These are phyloP conservation scores for Arbacia lixula DNA, from an alignment of 53 echinoderm and acorn worm species.

Conservation along the genomic window DNA sequence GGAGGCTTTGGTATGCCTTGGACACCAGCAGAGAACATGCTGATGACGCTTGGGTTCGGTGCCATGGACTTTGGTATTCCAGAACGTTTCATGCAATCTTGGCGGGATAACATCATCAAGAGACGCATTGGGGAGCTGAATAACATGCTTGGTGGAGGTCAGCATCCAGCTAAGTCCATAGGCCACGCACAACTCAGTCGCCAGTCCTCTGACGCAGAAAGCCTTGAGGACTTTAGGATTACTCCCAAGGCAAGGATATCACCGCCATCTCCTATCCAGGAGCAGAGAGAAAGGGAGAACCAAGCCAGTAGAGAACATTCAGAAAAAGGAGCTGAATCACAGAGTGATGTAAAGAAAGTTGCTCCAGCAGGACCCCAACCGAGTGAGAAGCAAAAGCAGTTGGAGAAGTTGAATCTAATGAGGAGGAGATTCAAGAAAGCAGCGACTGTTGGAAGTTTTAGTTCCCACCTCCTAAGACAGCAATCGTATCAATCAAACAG, in stretches of 20 bases:
- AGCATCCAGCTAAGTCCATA: conserved; percentile 9
- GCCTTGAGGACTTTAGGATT: conserved; percentile 31
- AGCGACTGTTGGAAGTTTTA: conserved; percentile 62
- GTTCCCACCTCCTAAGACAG: conserved; percentile 24
- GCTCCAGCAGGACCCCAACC: conserved; percentile 33
- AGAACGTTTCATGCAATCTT: conserved; percentile 83
- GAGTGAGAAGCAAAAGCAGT: conserved; percentile 67
- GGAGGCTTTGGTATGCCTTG: conserved; percentile 60
- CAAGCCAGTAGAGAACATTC: not conserved
- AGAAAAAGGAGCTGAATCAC: not conserved
- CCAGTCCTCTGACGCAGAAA: conserved; percentile 42
- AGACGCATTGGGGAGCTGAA: conserved; percentile 71
- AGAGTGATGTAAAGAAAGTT: conserved; percentile 12
- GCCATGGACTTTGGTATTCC: conserved; percentile 87
- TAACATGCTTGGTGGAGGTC: conserved; percentile 60
- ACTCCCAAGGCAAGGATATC: conserved; percentile 30
- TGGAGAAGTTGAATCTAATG: conserved; percentile 77
- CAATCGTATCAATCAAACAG: conserved; percentile 35
- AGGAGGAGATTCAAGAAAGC: conserved; percentile 71
- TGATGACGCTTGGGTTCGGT: conserved; percentile 91
- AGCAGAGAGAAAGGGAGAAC: conserved; percentile 20
- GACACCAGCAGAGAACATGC: conserved; percentile 83
- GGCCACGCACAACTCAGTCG: conserved; percentile 33
- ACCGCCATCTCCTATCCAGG: conserved; percentile 33
- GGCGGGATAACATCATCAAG: conserved; percentile 79